Base-by-base conservation (phyloP, 2,113 vertebrate species). In the Malurus cyaneus region DNA sequence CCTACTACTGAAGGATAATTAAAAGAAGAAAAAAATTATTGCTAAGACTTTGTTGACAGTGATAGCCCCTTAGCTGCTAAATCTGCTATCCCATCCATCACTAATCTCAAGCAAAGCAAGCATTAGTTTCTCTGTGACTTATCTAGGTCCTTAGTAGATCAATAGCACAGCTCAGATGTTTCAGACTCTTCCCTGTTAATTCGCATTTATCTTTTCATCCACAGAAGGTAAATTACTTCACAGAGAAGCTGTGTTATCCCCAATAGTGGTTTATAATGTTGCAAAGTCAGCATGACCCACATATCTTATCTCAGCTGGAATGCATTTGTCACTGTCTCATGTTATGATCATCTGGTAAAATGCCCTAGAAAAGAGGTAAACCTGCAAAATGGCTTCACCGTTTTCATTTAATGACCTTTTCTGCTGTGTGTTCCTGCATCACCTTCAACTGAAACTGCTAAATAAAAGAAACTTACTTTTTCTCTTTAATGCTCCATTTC, bases 281-380 rank as follows among this genome's bases (percentile, higher is more conserved):
- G 96, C 92, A 28, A 88, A 95, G 82, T 96, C 93, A 93, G 96
- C 94, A 66, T 49, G 94, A 95, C 86, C 96, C 92, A 93, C 72
- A 70, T 86, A 74, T 57, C 88, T 92, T 88, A 91, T 91, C 89
- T 94, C 93, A 88, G 90, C 94, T 91, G 92, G 93, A 95, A 85
- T 0, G 41, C 82, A 90, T 97, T 94, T 90, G 69, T 96, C 96
- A 94, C 76, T 86, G 88, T 93, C 88, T 74, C 16, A 0, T 46
- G 73, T 67, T 86, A 69, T 57, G 86, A 86, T 88, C 80, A 71
- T 82, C 94, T 89, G 57, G 57, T 91, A 79, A 64, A 93, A 87
- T 0, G 14, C 57, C 57, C 92, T 79, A 84, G 91, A 92, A 95
- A 84, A 92, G 47, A 77, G 65, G 80, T 81, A 93, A 95, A 76